These are phyloP conservation scores for Geococcyx californianus DNA, from an alignment of 2,113 vertebrate species.

Conservation along the genomic window DNA sequence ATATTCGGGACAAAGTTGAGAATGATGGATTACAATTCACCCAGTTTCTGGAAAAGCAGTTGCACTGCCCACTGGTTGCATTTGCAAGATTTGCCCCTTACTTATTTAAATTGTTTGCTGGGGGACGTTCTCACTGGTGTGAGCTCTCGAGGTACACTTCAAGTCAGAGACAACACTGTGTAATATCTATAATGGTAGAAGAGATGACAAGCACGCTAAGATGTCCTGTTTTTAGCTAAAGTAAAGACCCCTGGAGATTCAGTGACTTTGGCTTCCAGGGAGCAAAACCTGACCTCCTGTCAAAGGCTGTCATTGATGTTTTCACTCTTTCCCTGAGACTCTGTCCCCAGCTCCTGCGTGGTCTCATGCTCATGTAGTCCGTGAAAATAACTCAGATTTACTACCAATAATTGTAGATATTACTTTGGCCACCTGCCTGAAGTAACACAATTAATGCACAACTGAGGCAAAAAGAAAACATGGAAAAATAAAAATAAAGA, in stretches of 20 bases:
- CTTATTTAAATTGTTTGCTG: not conserved
- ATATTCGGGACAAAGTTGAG: fast-evolving
- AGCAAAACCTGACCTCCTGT: not conserved
- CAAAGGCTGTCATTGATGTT: not conserved
- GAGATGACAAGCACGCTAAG: fast-evolving
- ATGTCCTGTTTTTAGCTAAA: not conserved
- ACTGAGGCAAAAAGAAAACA: not conserved
- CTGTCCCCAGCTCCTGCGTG: fast-evolving
- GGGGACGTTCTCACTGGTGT: not conserved
- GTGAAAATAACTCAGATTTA: not conserved
- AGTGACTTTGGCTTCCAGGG: not conserved
- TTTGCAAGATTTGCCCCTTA: not conserved
- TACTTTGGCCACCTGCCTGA: not conserved
- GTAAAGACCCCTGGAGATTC: not conserved
- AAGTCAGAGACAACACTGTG: not conserved
- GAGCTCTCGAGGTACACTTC: not conserved
- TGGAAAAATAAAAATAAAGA: not conserved
- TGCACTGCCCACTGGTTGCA: fast-evolving
- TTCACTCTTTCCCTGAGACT: not conserved
- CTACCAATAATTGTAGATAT: not conserved
- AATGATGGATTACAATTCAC: not conserved
- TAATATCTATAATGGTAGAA: not conserved
- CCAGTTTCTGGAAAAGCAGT: not conserved
- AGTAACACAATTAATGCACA: not conserved
- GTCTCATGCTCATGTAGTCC: not conserved